Conservation (phyloP, 2,113 vertebrate species). For the Otis tarda region DNA sequence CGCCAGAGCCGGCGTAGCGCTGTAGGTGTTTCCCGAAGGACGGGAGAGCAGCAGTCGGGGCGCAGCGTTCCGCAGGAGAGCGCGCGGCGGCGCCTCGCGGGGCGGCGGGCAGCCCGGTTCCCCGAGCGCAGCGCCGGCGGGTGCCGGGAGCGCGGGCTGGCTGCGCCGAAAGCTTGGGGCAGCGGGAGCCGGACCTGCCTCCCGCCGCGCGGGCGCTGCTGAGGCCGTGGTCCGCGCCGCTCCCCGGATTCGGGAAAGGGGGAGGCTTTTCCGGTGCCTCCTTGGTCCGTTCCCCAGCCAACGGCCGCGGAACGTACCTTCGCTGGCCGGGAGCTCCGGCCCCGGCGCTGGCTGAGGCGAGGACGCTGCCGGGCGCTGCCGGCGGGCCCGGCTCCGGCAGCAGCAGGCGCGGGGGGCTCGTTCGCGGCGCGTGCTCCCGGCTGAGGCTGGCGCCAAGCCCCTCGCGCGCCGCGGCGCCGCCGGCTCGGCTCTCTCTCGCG, state of each 20-base stretch:
- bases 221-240: fast-evolving
- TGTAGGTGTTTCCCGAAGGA: neutral
- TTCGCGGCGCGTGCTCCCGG: fast-evolving
- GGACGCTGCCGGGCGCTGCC: neutral
- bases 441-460: neutral
- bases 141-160: no score
- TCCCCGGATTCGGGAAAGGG: fast-evolving
- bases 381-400: neutral
- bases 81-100: neutral
- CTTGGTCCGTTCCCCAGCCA: neutral
- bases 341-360: neutral
- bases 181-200: neutral
- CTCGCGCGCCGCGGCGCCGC: fast-evolving
- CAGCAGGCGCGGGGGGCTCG: neutral
- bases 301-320: neutral
- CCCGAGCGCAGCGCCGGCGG: no score
- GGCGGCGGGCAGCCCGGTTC: neutral
- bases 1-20: fast-evolving
- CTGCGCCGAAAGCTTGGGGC: neutral
- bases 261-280: neutral
- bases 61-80: neutral
- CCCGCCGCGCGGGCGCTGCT: neutral
- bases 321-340: neutral
- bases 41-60: neutral
- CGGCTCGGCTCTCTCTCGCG: neutral